Percentiles rank a stretch among this genome's conserved stretches.
Conservation (phyloP, 2,888 invertebrate species). For the Caenorhabditis becei region DNA sequence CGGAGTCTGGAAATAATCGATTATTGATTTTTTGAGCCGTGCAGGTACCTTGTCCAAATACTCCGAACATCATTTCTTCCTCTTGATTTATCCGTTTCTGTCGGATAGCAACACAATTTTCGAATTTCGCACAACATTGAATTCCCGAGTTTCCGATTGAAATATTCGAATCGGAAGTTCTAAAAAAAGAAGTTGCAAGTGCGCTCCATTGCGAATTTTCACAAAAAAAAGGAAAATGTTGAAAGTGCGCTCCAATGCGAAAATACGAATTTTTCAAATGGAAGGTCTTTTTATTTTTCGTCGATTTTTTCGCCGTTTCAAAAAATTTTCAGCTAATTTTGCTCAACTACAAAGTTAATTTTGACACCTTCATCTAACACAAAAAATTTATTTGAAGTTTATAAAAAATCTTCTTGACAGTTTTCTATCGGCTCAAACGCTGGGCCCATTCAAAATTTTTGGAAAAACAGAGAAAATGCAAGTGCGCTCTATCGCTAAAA, state of each 20-base stretch:
- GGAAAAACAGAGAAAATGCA: background rate
- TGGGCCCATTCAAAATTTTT: background rate
- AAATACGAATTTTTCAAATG: too few species aligned
- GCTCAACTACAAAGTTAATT: too few species aligned
- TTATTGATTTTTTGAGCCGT: background rate
- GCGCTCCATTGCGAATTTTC: background rate
- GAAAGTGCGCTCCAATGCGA: too few species aligned
- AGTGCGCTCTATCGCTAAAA: too few species aligned
- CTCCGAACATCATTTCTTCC: constrained; percentile 56
- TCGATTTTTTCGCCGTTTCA: too few species aligned
- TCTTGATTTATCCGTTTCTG: constrained; percentile 30
- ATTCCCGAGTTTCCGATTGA: constrained; percentile 12
- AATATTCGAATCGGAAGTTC: background rate
- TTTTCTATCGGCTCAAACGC: background rate
- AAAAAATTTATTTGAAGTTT: too few species aligned
- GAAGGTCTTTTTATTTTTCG: too few species aligned
- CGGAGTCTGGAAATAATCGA: constrained; percentile 19
- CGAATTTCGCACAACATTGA: constrained; percentile 10
- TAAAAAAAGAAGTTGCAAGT: background rate
- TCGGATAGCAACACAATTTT: constrained; percentile 29
- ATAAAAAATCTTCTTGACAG: too few species aligned
- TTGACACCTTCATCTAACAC: too few species aligned
- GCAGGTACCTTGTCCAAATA: constrained; percentile 27
- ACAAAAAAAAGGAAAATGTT: background rate
- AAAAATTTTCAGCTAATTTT: too few species aligned